Percentiles rank a stretch among this genome's conserved stretches.
These are phyloP conservation scores for Dinothrombium tinctorium DNA, from an alignment of 1,140 invertebrate genomes.

Conservation along the genomic window DNA sequence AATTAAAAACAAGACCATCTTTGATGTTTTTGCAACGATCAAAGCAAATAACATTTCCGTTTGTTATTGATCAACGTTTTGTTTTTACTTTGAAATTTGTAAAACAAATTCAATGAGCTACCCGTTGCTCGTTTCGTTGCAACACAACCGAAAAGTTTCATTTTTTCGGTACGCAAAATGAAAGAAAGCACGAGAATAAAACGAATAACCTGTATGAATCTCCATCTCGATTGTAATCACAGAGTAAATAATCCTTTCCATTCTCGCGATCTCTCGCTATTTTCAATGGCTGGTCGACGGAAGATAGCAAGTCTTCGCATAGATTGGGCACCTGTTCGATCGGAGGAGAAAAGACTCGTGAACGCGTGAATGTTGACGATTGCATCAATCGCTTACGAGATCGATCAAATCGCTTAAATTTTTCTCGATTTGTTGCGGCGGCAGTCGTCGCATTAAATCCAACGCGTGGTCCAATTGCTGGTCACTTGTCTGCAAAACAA, in stretches of 20 bases:
- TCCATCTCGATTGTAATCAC: constrained; percentile 97
- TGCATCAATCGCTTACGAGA: constrained; percentile 27
- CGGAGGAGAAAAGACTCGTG: background rate
- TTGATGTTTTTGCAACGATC: background rate
- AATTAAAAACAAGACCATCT: background rate
- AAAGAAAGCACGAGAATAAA: constrained; percentile 1
- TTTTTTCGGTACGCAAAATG: background rate
- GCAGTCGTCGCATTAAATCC: constrained; percentile 91
- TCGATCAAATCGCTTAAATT: constrained; percentile 93
- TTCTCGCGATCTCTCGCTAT: constrained; percentile 80
- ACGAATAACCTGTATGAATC: constrained; percentile 75
- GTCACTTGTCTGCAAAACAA: too few relatives aligned
- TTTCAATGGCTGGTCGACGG: constrained; percentile 95
- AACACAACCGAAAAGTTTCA: too few relatives aligned
- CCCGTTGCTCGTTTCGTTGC: too few relatives aligned
- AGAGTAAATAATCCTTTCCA: constrained; percentile 89
- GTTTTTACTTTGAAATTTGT: background rate
- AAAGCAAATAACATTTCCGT: constrained; percentile 3
- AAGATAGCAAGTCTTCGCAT: constrained; percentile 88
- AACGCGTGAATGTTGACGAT: background rate
- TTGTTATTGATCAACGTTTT: background rate
- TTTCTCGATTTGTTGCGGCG: constrained; percentile 96
- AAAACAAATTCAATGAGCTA: too few relatives aligned
- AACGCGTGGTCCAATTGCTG: constrained; percentile 96
- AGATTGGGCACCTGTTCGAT: constrained; percentile 48